Conservation (phyloP, 2,113 vertebrate genomes). For the Lontra canadensis region DNA sequence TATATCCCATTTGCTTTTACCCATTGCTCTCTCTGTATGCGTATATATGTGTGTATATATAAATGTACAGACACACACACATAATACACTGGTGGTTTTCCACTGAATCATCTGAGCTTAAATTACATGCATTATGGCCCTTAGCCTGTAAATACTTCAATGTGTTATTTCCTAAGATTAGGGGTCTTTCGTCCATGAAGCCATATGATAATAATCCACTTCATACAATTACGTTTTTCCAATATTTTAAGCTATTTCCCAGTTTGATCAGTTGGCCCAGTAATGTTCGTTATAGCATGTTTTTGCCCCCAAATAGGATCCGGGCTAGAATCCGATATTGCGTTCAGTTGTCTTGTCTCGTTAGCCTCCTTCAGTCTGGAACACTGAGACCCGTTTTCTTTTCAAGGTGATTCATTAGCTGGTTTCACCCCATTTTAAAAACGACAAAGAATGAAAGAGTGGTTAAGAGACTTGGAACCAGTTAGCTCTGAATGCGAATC, state of each 20-base stretch:
- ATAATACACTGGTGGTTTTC: neutral
- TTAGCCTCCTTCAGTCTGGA: neutral
- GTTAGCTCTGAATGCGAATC: neutral
- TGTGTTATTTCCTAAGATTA: neutral
- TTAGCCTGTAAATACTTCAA: neutral
- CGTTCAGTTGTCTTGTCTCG: neutral
- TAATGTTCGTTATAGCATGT: neutral
- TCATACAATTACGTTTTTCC: neutral
- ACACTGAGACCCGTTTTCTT: neutral
- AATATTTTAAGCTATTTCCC: neutral
- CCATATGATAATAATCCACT: neutral
- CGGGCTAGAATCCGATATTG: neutral
- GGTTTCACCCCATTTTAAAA: neutral
- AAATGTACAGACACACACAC: rapidly evolving
- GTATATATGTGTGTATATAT: rapidly evolving
- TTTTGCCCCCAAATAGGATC: neutral
- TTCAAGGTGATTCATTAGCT: neutral
- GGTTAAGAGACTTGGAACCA: neutral
- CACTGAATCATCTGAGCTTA: neutral
- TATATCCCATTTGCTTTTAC: neutral
- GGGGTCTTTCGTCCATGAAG: neutral
- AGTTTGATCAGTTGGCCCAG: neutral
- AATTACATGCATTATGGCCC: neutral
- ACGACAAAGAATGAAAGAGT: no score
- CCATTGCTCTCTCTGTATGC: neutral